These are phyloP conservation scores for Sipha flava DNA, from an alignment of 1,140 invertebrate genomes.

Conservation along the genomic window DNA sequence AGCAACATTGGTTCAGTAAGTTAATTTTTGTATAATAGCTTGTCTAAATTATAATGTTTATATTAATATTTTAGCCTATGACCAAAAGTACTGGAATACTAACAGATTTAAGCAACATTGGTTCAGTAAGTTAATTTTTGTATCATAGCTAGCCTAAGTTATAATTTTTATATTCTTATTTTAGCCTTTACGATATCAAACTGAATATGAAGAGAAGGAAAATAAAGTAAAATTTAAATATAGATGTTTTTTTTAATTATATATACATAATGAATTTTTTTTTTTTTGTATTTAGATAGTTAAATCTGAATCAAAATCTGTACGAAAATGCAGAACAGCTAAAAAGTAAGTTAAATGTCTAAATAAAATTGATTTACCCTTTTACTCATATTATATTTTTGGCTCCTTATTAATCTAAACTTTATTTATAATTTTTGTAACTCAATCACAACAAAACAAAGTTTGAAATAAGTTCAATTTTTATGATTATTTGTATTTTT, in stretches of 20 bases:
- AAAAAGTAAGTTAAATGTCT: constrained; percentile 6
- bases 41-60: not conserved
- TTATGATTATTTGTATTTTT: too few relatives aligned
- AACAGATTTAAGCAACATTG: not conserved
- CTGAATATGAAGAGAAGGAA: not conserved
- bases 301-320: not conserved
- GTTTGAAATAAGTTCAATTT: too few relatives aligned
- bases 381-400: not conserved
- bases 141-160: not conserved
- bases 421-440: too few relatives aligned
- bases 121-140: not conserved
- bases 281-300: not conserved
- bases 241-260: not conserved
- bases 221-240: not conserved
- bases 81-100: not conserved
- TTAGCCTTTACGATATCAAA: not conserved
- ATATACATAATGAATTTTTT: not conserved
- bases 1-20: not conserved
- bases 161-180: not conserved
- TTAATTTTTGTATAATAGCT: not conserved
- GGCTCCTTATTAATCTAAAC: too few relatives aligned
- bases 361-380: not conserved
- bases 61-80: not conserved
- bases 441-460: too few relatives aligned
- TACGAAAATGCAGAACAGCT: not conserved